phyloP scores from a whole-genome alignment of 2,888 invertebrate genomes.

The Melanostoma mellinum region DNA sequence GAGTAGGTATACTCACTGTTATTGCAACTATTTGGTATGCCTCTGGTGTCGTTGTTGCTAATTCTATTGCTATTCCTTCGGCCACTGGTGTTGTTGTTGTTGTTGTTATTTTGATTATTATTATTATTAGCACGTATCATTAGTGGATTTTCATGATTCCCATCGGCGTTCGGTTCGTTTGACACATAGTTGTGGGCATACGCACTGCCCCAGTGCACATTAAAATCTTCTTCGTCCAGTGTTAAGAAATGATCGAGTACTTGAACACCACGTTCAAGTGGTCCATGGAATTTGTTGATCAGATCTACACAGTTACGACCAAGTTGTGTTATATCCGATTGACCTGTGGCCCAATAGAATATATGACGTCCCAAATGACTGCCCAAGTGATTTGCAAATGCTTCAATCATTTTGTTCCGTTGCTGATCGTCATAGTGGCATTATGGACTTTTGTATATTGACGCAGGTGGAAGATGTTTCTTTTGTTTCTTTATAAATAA shows the following conservation, averaged over 20 bases:
- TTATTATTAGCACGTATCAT: constrained; percentile 69
- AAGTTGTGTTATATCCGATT: constrained; percentile 84
- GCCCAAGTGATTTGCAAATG: constrained; percentile 80
- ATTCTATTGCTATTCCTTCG: constrained; percentile 42
- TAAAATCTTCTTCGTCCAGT: constrained; percentile 82
- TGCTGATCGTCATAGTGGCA: constrained; percentile 63
- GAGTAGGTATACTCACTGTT: constrained; percentile 54
- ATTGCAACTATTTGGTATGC: constrained; percentile 67
- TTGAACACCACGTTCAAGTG: constrained; percentile 82
- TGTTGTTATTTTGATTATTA: constrained; percentile 56
- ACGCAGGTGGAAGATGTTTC: too few species aligned
- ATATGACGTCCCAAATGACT: constrained; percentile 84
- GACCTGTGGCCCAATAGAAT: constrained; percentile 85
- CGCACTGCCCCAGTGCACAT: constrained; percentile 80
- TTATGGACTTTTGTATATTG: too few species aligned
- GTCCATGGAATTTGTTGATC: constrained; percentile 81
- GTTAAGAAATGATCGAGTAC: constrained; percentile 88
- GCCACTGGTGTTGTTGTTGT: constrained; percentile 35
- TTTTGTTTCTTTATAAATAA: too few species aligned
- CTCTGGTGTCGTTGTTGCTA: constrained; percentile 56
- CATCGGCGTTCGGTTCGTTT: constrained; percentile 74
- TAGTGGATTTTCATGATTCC: constrained; percentile 76
- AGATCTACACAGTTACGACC: constrained; percentile 85
- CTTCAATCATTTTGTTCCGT: constrained; percentile 80
- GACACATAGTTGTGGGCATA: constrained; percentile 80